phyloP scores from a whole-genome alignment of 2,888 invertebrate species.

The Standfussiana lucernea region DNA sequence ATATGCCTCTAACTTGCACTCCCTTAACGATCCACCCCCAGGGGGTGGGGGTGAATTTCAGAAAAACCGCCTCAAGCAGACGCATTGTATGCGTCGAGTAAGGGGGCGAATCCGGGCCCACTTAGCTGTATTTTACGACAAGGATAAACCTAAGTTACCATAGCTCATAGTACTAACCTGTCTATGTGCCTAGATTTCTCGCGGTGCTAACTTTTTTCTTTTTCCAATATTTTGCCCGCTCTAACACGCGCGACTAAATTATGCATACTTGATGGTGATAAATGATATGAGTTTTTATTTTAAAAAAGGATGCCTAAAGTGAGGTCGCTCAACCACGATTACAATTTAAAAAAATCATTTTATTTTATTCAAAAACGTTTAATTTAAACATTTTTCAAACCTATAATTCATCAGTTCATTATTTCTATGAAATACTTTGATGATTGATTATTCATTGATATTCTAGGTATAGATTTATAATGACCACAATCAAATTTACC shows the following conservation, averaged over 20 bases:
- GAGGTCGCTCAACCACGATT: conserved; percentile 22
- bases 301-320: not conserved
- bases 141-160: conserved; percentile 17
- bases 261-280: conserved; percentile 26
- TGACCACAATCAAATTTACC: not conserved
- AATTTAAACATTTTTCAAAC: not conserved
- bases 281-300: conserved; percentile 38
- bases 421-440: too few species aligned
- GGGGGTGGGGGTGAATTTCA: conserved; percentile 51
- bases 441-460: too few species aligned
- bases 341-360: not conserved
- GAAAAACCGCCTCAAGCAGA: conserved; percentile 67
- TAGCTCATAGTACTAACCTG: conserved; percentile 4
- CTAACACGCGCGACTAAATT: conserved; percentile 17
- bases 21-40: conserved; percentile 74
- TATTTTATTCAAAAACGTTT: not conserved
- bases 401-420: too few species aligned
- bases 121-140: conserved; percentile 58
- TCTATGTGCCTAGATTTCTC: conserved; percentile 21
- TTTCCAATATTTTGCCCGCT: conserved; percentile 12
- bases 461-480: not conserved
- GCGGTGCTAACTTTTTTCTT: not conserved
- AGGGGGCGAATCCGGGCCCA: conserved; percentile 54
- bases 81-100: conserved; percentile 68
- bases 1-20: conserved; percentile 75